Base-by-base conservation (phyloP, 2,888 invertebrate species). In the Drosophila cracens region DNA sequence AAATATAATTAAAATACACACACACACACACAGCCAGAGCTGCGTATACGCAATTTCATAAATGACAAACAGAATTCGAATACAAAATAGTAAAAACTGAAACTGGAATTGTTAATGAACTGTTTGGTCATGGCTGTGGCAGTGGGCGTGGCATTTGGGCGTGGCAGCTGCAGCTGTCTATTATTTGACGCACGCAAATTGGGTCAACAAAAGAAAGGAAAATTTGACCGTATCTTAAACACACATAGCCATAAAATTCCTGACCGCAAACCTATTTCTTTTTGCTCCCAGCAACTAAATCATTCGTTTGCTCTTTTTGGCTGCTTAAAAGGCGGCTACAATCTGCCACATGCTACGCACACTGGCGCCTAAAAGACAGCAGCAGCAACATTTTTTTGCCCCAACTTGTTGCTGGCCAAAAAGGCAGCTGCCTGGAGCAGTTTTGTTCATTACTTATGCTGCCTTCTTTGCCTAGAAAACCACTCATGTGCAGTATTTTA, bases 401-500 rank as follows among this genome's bases (percentile, higher is more conserved):
- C 13, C n/a, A 62, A 85, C 84, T 86, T 86, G 85, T 86, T 86
- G 85, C 84, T 27, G 52, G 18, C 25, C 21, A 4, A 16, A 8
- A 10, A 21, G n/a, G 46, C 25, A 46, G 25, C 18, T 38, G 21
- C 10, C 7, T 27, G 18, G 25, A 34, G 31, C 48, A 54, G 46
- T 61, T 54, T 36, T 38, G 29, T 16, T 46, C 25, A 46, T 46
- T 59, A 31, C 38, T 62, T 67, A 58, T 56, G 52, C 58, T 56
- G 43, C 10, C 61, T 43, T 49, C 60, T 70, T 79, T 65, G 74
- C 64, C 72, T 67, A 71, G 76, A 79, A 78, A 79, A 74, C 76
- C 70, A 80, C 76, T 82, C 84, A 74, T 86, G 75, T 84, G 74
- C 74, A 67, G 82, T 83, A 83, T 85, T 85, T 85, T 76, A 85